Conservation (phyloP, 1,140 invertebrate genomes). For the Grapholita molesta region DNA sequence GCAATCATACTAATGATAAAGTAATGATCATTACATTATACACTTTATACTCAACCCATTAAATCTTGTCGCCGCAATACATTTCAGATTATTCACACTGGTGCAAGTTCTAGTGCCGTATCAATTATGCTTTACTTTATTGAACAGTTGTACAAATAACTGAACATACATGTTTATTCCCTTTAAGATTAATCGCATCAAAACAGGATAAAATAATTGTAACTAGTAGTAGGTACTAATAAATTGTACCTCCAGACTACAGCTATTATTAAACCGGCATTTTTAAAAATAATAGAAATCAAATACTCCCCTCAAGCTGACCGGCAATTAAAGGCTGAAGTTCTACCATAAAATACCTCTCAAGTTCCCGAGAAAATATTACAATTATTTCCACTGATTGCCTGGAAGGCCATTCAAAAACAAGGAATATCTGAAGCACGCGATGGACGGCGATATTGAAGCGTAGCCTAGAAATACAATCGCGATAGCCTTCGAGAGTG, state of each 20-base stretch:
- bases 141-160: background rate
- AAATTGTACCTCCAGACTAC: constrained; percentile 38
- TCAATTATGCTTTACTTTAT: constrained; percentile 15
- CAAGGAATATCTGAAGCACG: background rate
- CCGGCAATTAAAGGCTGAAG: constrained; percentile 40
- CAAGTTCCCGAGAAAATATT: background rate
- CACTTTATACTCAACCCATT: background rate
- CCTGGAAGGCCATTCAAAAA: background rate
- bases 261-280: constrained; percentile 41
- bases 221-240: constrained; percentile 19
- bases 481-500: constrained; percentile 10
- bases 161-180: background rate
- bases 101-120: background rate
- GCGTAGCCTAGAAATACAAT: constrained; percentile 2
- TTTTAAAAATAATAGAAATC: constrained; percentile 52
- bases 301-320: constrained; percentile 22
- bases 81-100: constrained; percentile 17
- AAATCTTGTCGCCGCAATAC: constrained; percentile 13
- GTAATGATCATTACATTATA: constrained; percentile 17
- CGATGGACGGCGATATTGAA: constrained; percentile 1
- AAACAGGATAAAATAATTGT: background rate
- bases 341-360: constrained; percentile 8
- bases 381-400: background rate
- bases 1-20: constrained; percentile 11
- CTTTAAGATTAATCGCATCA: background rate